Evolutionary conservation across 2,888 invertebrate species (phyloP).

Genomic region (Parnassius glacialis): DNA sequence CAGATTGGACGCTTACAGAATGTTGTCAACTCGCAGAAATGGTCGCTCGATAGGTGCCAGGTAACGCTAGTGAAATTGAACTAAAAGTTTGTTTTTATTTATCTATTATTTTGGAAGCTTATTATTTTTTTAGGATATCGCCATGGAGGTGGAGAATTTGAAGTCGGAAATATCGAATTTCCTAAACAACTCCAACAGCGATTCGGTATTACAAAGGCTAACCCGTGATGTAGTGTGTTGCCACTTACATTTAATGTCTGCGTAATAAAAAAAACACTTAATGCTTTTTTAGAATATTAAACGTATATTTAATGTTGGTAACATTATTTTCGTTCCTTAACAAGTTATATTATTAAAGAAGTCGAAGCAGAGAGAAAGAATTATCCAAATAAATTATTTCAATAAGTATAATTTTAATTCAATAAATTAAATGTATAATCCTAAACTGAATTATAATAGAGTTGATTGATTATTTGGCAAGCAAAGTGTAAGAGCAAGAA

Average conservation of each 20-base stretch:
- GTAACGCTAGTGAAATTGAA: constrained; percentile 33
- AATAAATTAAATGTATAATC: too few relatives aligned
- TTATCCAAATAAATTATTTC: too few relatives aligned
- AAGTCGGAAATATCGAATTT: constrained; percentile 68
- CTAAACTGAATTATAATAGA: too few relatives aligned
- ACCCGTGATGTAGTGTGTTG: constrained; percentile 22
- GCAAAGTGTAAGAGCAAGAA: too few relatives aligned
- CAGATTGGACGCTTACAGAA: constrained; percentile 48
- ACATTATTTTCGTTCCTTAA: too few relatives aligned
- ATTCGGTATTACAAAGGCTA: constrained; percentile 57
- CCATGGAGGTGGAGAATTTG: constrained; percentile 61
- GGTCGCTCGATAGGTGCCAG: constrained; percentile 56
- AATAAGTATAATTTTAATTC: too few relatives aligned
- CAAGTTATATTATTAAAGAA: too few relatives aligned
- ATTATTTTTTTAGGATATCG: constrained; percentile 56
- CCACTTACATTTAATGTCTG: constrained; percentile 23
- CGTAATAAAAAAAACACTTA: too few relatives aligned
- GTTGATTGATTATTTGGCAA: too few relatives aligned
- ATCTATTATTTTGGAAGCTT: neutral
- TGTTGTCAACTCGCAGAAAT: constrained; percentile 50
- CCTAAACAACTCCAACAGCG: constrained; percentile 64
- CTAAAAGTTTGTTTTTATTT: constrained; percentile 5
- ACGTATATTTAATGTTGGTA: too few relatives aligned
- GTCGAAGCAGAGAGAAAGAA: too few relatives aligned
- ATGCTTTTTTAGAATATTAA: too few relatives aligned